Evolutionary conservation across 23 tunicate genomes (phyloP), one percentile per base, ranked within the genome.

Genomic region (Halocynthia aurantium): DNA sequence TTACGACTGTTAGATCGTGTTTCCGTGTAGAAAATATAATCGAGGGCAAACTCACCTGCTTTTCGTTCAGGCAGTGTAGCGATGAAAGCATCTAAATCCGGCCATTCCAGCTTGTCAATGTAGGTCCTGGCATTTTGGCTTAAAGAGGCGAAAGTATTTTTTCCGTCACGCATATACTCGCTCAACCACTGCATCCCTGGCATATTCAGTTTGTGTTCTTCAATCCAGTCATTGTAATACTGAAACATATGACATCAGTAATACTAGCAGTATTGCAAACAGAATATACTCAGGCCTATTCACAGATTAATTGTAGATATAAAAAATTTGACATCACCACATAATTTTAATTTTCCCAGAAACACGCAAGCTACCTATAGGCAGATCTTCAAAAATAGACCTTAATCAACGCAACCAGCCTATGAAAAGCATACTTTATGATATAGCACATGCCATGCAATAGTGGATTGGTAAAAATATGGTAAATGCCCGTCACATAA

Each of bases 111-210:
- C 44, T 85, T 64, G 8, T 54, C 40, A 50, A 22, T 31, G 44
- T 31, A 31, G 44, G 44, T 31, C 44, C 76, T 50, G 6, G 72
- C 71, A 21, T 61, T 66, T 15, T 61, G 19, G 8, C 20, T 64
- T 12, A 77, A 53, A 70, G 31, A 1, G 2, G 70, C 51, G 15
- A 63, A 67, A 21, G 44, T 22, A 10, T 68, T 57, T 51, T 69
- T 54, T 44, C 71, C 50, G 5, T 62, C 12, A 54, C 69, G 71
- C 53, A 84, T 74, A 49, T 56, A 65, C 15, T 82, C 57, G 22
- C 19, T 74, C 10, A 84, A 52, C 87, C 87, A 84, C 49, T 77
- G 52, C 52, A 83, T 17, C 53, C 80, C 95, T 9, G 95, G 95
- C 10, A 80, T 56, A 74, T 74, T 56, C n/a, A 74, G 15, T 44